A percentile compares a stretch with the other conserved stretches of the same genome.
These are phyloP conservation scores for Megaceryle torquata DNA, from an alignment of 2,113 vertebrate genomes.

Conservation along the genomic window DNA sequence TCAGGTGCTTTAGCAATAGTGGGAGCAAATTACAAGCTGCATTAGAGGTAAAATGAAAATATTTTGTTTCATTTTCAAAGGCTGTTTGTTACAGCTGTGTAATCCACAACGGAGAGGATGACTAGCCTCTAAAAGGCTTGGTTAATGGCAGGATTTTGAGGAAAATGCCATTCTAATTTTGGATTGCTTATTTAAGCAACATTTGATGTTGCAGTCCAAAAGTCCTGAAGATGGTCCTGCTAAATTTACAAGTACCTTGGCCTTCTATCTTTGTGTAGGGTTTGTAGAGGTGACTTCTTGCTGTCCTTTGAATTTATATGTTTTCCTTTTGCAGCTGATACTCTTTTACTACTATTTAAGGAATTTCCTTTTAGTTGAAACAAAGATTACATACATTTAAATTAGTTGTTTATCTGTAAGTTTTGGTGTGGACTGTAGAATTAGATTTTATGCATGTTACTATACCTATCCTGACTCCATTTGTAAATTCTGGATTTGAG, in stretches of 20 bases:
- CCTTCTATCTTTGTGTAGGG: neutral
- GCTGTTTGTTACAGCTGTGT: neutral
- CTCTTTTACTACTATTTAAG: neutral
- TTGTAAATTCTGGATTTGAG: neutral
- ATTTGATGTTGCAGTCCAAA: neutral
- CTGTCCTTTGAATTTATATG: neutral
- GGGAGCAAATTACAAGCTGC: neutral
- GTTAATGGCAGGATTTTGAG: neutral
- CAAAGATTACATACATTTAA: neutral
- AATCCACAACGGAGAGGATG: neutral
- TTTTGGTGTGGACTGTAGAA: neutral
- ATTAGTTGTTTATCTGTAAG: neutral
- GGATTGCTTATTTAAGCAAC: neutral
- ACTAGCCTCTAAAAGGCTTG: neutral
- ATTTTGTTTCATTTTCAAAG: slow-evolving; percentile 15
- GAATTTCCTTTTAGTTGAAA: neutral
- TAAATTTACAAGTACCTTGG: neutral
- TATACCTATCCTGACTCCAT: neutral
- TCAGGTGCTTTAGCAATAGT: neutral
- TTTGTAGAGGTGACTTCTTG: neutral
- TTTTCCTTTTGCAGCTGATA: neutral
- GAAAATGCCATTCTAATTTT: neutral
- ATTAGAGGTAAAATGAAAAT: neutral
- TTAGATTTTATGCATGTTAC: neutral
- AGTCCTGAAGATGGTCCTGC: neutral